Evolutionary conservation across 2,797 vertebrate genomes (phyloP).

Genomic region (Apogon hyalosoma): DNA sequence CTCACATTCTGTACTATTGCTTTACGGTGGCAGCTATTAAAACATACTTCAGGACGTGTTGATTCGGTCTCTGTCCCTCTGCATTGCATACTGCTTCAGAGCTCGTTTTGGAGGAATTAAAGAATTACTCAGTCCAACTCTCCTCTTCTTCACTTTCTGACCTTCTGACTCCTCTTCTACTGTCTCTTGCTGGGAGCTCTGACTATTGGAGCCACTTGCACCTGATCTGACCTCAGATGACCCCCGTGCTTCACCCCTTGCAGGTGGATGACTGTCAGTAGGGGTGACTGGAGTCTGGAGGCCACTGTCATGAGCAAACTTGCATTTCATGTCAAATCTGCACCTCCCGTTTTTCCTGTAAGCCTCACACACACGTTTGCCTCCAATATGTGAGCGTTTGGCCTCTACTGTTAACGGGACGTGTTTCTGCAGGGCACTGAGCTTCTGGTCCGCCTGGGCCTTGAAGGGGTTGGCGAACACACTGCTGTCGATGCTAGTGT

Average conservation of each 20-base stretch:
- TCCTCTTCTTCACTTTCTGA: constrained; percentile 76
- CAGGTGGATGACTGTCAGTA: constrained; percentile 12
- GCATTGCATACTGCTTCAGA: constrained; percentile 80
- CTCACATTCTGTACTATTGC: constrained; percentile 10
- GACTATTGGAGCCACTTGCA: background rate
- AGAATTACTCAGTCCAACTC: constrained; percentile 83
- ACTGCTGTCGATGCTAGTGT: constrained; percentile 69
- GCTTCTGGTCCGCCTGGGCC: constrained; percentile 80
- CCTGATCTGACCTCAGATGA: constrained; percentile 2
- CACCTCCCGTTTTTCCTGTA: constrained; percentile 87
- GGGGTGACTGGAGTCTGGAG: constrained; percentile 69
- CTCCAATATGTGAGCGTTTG: constrained; percentile 82
- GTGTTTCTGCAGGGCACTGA: constrained; percentile 85
- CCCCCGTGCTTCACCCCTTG: constrained; percentile 13
- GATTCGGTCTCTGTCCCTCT: constrained; percentile 72
- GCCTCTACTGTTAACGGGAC: constrained; percentile 85
- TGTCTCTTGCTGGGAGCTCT: constrained; percentile 15
- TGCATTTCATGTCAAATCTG: constrained; percentile 87
- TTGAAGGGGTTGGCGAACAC: constrained; percentile 88
- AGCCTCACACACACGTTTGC: constrained; percentile 81
- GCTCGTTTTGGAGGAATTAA: constrained; percentile 86
- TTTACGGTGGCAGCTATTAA: background rate
- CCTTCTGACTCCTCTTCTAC: constrained; percentile 55
- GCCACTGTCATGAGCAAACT: constrained; percentile 88
- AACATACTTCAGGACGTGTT: constrained; percentile 71